Percentiles rank a stretch among this genome's conserved stretches.
phyloP scores from a whole-genome alignment of 2,113 vertebrate genomes.

The Hipposideros armiger region DNA sequence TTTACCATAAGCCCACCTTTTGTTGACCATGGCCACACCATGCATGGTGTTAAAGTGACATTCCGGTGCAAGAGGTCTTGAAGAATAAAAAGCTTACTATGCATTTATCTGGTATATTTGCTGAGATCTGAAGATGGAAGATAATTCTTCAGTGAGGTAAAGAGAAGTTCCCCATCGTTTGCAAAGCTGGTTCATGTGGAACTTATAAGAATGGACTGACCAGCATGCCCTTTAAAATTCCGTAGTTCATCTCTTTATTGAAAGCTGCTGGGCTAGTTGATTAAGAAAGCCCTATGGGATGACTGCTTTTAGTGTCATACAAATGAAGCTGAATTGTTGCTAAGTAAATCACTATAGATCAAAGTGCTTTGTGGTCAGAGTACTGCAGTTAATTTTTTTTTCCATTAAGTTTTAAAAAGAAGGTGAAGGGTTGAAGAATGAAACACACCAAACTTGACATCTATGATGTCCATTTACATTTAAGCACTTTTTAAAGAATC shows the following conservation, averaged over 20 bases:
- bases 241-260: conserved; percentile 77
- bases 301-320: conserved; percentile 77
- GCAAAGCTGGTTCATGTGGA: conserved; percentile 71
- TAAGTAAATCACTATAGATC: conserved; percentile 72
- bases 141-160: conserved; percentile 60
- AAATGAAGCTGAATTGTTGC: conserved; percentile 79
- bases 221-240: conserved; percentile 77
- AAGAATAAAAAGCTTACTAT: conserved; percentile 27
- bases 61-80: not conserved
- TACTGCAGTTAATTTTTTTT: conserved; percentile 77
- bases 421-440: conserved; percentile 70
- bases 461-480: conserved; percentile 60
- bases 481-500: not conserved
- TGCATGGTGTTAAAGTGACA: not conserved
- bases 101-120: conserved; percentile 48
- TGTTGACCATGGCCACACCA: not conserved
- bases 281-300: conserved; percentile 80
- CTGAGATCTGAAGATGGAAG: conserved; percentile 64
- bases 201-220: conserved; percentile 69
- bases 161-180: conserved; percentile 74
- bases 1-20: not conserved
- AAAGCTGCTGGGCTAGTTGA: conserved; percentile 74
- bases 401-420: conserved; percentile 81
- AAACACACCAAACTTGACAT: conserved; percentile 65
- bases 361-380: conserved; percentile 81